Percentiles rank a stretch among this genome's conserved stretches.
These are phyloP conservation scores for Oscheius sp. DNA, from an alignment of 2,888 invertebrate genomes.

Conservation along the genomic window DNA sequence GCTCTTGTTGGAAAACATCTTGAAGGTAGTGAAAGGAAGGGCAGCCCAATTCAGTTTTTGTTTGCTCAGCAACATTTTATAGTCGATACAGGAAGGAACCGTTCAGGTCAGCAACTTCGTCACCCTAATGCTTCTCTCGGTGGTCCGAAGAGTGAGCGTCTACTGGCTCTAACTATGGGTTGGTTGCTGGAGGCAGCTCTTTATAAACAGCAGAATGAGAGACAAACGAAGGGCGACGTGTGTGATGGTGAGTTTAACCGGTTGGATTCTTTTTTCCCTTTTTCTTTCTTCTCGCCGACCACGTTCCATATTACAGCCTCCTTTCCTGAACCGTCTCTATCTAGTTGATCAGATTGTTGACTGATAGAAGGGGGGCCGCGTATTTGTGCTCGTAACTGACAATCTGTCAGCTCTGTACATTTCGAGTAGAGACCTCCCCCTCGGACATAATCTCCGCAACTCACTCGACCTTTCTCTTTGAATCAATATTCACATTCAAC, in stretches of 20 bases:
- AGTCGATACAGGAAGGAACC: too few species aligned
- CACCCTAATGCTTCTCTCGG: constrained; percentile 29
- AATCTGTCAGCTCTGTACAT: constrained; percentile 25
- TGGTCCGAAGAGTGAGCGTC: constrained; percentile 49
- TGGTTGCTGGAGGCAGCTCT: constrained; percentile 48
- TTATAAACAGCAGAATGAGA: not conserved
- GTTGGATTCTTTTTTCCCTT: not conserved
- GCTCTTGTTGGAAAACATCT: constrained; percentile 22
- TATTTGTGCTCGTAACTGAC: constrained; percentile 29
- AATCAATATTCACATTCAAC: constrained; percentile 22
- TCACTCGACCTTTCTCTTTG: constrained; percentile 8
- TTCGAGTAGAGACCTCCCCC: constrained; percentile 9
- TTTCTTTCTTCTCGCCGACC: not conserved
- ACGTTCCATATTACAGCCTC: not conserved
- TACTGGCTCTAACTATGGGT: constrained; percentile 45
- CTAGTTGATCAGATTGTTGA: constrained; percentile 6
- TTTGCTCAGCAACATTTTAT: not conserved
- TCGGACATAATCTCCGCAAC: not conserved
- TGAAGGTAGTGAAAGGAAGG: not conserved
- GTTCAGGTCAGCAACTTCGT: constrained; percentile 8
- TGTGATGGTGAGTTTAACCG: constrained; percentile 11
- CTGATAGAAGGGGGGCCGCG: constrained; percentile 8
- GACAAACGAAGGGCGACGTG: constrained; percentile 20
- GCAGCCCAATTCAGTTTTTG: not conserved
- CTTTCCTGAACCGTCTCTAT: not conserved